Conservation (phyloP, 2,113 vertebrate genomes). For the Myrmophylax atrothorax region DNA sequence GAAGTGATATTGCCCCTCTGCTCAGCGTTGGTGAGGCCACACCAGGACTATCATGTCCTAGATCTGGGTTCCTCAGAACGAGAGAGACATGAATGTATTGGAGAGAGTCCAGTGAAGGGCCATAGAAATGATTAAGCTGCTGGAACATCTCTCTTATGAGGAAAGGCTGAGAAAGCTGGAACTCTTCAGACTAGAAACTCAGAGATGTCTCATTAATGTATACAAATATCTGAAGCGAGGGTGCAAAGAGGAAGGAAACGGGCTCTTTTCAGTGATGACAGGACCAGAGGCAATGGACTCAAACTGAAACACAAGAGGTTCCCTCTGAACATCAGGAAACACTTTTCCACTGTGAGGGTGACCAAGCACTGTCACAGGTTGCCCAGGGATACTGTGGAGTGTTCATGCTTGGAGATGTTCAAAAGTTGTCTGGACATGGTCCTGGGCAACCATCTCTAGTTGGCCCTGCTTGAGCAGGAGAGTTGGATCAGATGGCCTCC, state of each 20-base stretch:
- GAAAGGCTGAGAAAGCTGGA: not conserved
- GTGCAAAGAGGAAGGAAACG: not conserved
- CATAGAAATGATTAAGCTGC: not conserved
- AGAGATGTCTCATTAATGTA: not conserved
- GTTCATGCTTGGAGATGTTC: not conserved
- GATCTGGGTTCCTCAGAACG: not conserved
- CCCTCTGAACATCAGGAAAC: not conserved
- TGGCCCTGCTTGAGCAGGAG: not conserved
- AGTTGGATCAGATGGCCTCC: not conserved
- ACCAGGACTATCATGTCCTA: accelerated
- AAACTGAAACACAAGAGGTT: not conserved
- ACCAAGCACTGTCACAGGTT: not conserved
- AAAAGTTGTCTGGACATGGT: not conserved
- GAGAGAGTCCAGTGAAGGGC: not conserved
- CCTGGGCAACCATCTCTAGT: not conserved
- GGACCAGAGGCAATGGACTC: not conserved
- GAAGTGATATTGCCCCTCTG: not conserved
- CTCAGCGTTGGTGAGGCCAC: accelerated
- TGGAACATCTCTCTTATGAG: not conserved
- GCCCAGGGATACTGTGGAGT: not conserved
- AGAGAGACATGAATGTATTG: accelerated
- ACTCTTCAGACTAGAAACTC: not conserved
- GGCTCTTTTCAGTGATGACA: not conserved
- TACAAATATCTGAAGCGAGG: not conserved
- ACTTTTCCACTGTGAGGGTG: not conserved